Base-by-base conservation (phyloP, 2,888 invertebrate genomes). In the Trissoscelio sp. region DNA sequence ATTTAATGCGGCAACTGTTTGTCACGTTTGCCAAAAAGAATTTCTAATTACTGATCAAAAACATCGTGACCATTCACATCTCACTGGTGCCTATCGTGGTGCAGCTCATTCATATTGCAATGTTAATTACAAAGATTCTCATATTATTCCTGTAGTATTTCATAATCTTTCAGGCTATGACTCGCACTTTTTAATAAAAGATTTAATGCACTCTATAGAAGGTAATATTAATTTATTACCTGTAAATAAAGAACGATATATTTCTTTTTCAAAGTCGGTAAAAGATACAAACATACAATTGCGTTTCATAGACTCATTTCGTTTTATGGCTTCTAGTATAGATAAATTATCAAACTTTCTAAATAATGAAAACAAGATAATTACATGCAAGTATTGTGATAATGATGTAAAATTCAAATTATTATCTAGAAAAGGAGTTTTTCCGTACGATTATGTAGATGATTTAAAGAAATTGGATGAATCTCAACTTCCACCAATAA, bases 191-290 rank as follows among this genome's bases (percentile, higher is more conserved):
- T 73, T 89, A 11, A 86, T 88, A 11, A 83, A 83, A 81, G 83
- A 85, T 16, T 46, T 88, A 9, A 60, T 22, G 2, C 34, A n/a
- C 3, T 14, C 6, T 34, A 69, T 81, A 66, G 70, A 74, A 6
- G 85, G 86, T 9, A n/a, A 55, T 5, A 78, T 88, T 3, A 75
- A 57, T 9, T 39, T 89, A 3, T 82, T 90, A 31, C 84, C 90
- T 0, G 46, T 85, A 20, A 88, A 86, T 58, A 88, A 88, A 58
- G 89, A 91, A 81, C 85, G 85, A 74, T 90, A 87, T 55, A 87
- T 88, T 34, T 78, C 80, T 0, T 73, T 79, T 24, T 72, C 58
- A 9, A 73, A 79, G 44, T 7, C 18, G 16, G 66, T 77, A 0
- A 34, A 39, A n/a, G 20, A 39, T 14, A 72, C 55, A 7, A 48